Base-by-base conservation (phyloP, 2,888 invertebrate species). In the Lasioglossum calceatum region DNA sequence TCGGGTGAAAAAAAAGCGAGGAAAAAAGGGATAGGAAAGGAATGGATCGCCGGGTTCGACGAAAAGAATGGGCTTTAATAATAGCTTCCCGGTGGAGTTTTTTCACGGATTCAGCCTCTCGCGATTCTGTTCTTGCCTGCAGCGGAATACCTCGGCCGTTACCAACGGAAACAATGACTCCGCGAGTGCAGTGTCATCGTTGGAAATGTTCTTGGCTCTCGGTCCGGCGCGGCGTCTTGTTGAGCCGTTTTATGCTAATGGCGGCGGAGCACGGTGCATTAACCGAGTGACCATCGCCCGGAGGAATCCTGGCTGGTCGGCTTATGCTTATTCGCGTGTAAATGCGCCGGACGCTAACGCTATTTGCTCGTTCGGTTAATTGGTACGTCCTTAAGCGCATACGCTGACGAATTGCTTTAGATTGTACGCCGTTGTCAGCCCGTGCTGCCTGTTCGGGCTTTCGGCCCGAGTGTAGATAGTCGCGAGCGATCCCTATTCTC, bases 251-350 rank as follows among this genome's bases (percentile, higher is more conserved):
- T 80, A 80, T 80, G 80, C 75, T 80, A 80, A 80, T 80, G 80
- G 74, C 67, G 27, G 73, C 32, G n/a, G 23, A 80, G 67, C 50
- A 39, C 67, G 67, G 80, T 85, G 82, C 79, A 77, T 80, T 80
- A 83, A 82, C 79, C 71, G 86, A 81, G 61, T 84, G 81, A 81
- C 85, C 79, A 76, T 81, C 72, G 84, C 81, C 67, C 82, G 72
- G 79, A 82, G 77, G 71, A 79, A 47, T 74, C 81, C 72, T 58
- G 54, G 71, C n/a, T 44, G 36, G 39, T 19, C 10, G 27, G 42
- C 78, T 81, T 73, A 74, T 76, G 72, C 75, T 85, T 72, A 75
- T 76, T 77, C 82, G 36, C 75, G 67, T 42, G 77, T 64, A 74
- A 83, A 82, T 58, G 67, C 67, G 76, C 32, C 44, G 27, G 47